Percentiles rank a stretch among this genome's conserved stretches.
These are phyloP conservation scores for Bugula neritina DNA, from an alignment of 2,888 invertebrate genomes.

Conservation along the genomic window DNA sequence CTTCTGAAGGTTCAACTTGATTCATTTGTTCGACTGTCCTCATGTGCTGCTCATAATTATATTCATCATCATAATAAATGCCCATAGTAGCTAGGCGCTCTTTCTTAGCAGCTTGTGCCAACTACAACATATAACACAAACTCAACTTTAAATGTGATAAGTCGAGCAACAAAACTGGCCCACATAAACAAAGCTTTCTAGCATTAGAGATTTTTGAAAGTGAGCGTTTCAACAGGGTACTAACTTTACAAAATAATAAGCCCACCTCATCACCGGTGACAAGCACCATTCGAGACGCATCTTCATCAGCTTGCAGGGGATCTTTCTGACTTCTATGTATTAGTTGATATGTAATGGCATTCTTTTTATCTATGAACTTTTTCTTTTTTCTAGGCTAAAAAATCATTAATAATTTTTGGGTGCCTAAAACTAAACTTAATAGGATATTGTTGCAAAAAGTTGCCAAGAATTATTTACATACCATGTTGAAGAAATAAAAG, in stretches of 20 bases:
- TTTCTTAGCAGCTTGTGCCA: constrained; percentile 29
- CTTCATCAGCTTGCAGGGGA: constrained; percentile 81
- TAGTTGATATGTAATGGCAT: constrained; percentile 81
- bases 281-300: constrained; percentile 79
- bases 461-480: no score
- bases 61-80: constrained; percentile 88
- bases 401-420: no score
- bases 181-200: background rate
- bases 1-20: constrained; percentile 31
- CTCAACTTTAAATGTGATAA: background rate
- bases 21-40: constrained; percentile 41
- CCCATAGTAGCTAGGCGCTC: constrained; percentile 72
- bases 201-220: background rate
- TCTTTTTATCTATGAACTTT: constrained; percentile 85
- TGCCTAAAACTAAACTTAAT: no score
- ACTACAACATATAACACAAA: background rate
- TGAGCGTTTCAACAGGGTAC: background rate
- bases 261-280: constrained; percentile 33
- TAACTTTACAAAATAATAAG: no score
- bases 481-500: no score
- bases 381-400: constrained; percentile 55
- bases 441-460: no score
- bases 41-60: constrained; percentile 88
- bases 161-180: background rate
- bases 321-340: constrained; percentile 91